Evolutionary conservation across 2,797 vertebrate genomes (phyloP), one percentile per base, ranked within the genome.

Genomic region (Rhincodon typus): DNA sequence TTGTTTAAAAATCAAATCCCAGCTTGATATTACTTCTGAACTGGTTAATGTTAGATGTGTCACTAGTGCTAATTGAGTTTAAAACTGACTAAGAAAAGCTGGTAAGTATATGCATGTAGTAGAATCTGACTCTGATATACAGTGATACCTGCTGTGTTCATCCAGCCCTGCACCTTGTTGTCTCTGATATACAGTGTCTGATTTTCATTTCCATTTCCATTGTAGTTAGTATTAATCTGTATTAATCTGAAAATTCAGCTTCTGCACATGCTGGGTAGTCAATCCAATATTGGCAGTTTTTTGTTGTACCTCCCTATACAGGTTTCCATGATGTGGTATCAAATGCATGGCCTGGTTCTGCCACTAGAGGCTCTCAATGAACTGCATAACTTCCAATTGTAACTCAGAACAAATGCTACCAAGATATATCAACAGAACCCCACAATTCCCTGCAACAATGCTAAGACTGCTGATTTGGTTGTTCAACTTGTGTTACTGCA

Each of bases 281-380:
- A 77, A 77, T 77, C 72, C 12, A 34, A 34, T 79, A 17, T 38
- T 79, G 34, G 34, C 34, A 4, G 34, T n/a, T 79, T n/a, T 62
- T 62, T 62, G 46, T 62, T n/a, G 74, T 79, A 38, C 13, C 74
- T 38, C 34, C 30, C 34, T 12, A 17, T 19, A 38, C 74, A 3
- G 10, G 34, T 79, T 77, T 79, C 12, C 17, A 17, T 38, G 8
- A 34, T 15, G 6, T 46, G 21, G 42, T 84, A 7, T 46, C 4
- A 23, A 84, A 38, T 93, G 90, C 38, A 38, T 23, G 38, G 21
- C 38, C n/a, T 38, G 8, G 27, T 93, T 93, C n/a, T 93, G 62
- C 90, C 90, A 93, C n/a, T 93, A 93, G 90, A 93, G 62, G 66
- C 62, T 93, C 90, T 69, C 90, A 25, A 93, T 93, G 66, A 93